Evolutionary conservation across 2,113 vertebrate genomes (phyloP).

Genomic region (Sphaerodactylus townsendi): DNA sequence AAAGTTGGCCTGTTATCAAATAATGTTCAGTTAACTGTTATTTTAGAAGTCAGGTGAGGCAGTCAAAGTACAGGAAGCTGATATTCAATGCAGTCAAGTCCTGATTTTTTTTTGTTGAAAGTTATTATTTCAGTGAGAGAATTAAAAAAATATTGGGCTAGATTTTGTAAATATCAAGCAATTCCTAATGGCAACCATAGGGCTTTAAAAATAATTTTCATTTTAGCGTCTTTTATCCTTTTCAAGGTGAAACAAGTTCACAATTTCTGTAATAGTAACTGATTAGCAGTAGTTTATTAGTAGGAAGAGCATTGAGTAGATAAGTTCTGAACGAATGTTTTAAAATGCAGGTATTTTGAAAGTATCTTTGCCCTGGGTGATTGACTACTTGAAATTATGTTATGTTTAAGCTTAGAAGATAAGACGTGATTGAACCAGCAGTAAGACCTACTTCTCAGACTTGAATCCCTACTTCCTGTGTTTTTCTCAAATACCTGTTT

Average conservation of each 20-base stretch:
- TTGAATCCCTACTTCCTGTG: neutral
- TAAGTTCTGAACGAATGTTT: neutral
- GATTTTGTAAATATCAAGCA: neutral
- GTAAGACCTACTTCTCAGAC: neutral
- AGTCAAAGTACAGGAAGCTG: neutral
- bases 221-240: constrained; percentile 1
- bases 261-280: neutral
- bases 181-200: neutral
- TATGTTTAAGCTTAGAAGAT: neutral
- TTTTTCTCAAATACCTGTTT: neutral
- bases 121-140: neutral
- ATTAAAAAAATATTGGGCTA: neutral
- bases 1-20: constrained; percentile 7
- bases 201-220: no score
- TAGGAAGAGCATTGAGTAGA: neutral
- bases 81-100: constrained; percentile 9
- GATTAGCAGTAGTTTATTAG: neutral
- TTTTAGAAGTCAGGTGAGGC: neutral
- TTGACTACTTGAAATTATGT: neutral
- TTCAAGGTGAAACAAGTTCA: neutral
- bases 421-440: neutral
- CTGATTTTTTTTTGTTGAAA: neutral
- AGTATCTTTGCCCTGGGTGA: neutral
- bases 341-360: neutral
- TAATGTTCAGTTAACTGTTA: neutral